Evolutionary conservation across 2,888 invertebrate species (phyloP).

Genomic region (Gari tellinella): DNA sequence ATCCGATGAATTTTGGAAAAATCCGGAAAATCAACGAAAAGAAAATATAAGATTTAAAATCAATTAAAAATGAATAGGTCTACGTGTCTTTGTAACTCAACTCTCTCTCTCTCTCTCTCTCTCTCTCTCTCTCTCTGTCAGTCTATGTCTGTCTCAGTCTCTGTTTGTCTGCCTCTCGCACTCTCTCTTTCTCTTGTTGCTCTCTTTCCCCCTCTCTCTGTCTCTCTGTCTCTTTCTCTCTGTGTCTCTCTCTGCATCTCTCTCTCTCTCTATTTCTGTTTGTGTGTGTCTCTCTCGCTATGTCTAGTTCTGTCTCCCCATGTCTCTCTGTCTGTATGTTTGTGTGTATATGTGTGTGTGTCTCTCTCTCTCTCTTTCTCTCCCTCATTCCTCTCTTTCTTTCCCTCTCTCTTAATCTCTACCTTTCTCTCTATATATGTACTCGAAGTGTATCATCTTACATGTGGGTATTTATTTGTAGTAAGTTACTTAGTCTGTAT

Average conservation of each 20-base stretch:
- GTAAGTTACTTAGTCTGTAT: neutral
- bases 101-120: conserved; percentile 2
- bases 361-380: conserved; percentile 1
- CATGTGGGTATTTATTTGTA: neutral
- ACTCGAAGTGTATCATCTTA: neutral
- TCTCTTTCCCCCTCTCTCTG: neutral
- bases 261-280: neutral
- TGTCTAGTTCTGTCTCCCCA: neutral
- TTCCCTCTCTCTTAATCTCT: neutral
- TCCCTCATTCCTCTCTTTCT: neutral
- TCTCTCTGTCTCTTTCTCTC: conserved; percentile 1
- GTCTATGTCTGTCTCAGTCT: neutral
- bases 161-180: no score
- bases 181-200: neutral
- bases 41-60: no score
- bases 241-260: neutral
- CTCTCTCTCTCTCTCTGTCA: conserved; percentile 1
- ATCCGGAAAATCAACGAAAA: no score
- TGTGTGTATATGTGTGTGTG: neutral
- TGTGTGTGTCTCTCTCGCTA: neutral
- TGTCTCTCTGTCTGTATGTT: neutral
- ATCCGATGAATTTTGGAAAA: no score
- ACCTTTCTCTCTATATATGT: neutral
- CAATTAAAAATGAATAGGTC: no score
- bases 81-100: no score